phyloP scores from a whole-genome alignment of 2,888 invertebrate genomes.

The Malachius bipustulatus region DNA sequence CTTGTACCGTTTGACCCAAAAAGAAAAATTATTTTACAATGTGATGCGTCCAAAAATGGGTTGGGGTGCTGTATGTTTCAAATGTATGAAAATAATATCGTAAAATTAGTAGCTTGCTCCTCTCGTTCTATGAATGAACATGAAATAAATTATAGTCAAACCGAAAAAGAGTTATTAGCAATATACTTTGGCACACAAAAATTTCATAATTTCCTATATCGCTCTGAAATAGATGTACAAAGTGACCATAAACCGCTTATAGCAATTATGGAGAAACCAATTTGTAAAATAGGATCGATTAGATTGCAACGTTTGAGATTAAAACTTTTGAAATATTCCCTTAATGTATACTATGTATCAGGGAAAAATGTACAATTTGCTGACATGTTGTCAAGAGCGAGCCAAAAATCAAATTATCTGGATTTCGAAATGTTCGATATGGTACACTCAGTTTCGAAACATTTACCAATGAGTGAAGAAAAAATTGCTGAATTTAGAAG shows the following conservation, averaged over 20 bases:
- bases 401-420: conserved; percentile 10
- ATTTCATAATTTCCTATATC: conserved; percentile 18
- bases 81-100: conserved; percentile 12
- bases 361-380: conserved; percentile 19
- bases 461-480: conserved; percentile 15
- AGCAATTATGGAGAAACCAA: conserved; percentile 18
- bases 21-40: conserved; percentile 16
- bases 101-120: conserved; percentile 15
- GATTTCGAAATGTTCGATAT: conserved; percentile 17
- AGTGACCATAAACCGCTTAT: conserved; percentile 18
- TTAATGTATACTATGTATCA: conserved; percentile 16
- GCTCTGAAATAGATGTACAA: conserved; percentile 15
- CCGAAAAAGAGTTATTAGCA: conserved; percentile 17
- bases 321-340: conserved; percentile 17
- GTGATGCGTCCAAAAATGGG: conserved; percentile 17
- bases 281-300: conserved; percentile 10
- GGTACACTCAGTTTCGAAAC: conserved; percentile 16
- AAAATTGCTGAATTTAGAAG: conserved; percentile 13
- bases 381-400: conserved; percentile 16
- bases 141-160: conserved; percentile 14
- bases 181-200: conserved; percentile 17
- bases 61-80: conserved; percentile 18
- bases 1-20: conserved; percentile 16
- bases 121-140: conserved; percentile 14
- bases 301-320: conserved; percentile 16